Percentiles rank a stretch among this genome's conserved stretches.
phyloP scores from a whole-genome alignment of 2,113 vertebrate species.

The Ctenomys sociabilis region DNA sequence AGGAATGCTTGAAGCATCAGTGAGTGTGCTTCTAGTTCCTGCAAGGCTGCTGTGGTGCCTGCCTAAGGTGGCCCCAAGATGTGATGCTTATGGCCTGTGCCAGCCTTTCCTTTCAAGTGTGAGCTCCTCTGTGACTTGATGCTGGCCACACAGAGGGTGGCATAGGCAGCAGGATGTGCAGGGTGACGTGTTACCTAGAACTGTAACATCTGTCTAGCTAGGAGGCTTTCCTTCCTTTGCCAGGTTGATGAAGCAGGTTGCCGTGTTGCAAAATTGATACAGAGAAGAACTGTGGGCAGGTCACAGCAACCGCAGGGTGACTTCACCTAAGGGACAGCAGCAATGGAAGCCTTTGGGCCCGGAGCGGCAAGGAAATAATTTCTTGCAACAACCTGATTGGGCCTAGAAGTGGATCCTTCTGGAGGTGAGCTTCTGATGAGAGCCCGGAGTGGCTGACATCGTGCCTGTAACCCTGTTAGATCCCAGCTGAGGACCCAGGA shows the following conservation, averaged over 20 bases:
- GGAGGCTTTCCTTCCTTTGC: not conserved
- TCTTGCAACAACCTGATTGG: not conserved
- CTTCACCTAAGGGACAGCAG: not conserved
- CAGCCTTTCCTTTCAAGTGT: not conserved
- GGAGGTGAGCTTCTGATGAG: not conserved
- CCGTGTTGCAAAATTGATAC: not conserved
- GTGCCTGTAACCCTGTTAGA: not conserved
- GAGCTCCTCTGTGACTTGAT: not conserved
- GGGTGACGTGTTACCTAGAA: not conserved
- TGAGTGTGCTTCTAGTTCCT: not conserved
- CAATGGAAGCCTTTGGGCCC: not conserved
- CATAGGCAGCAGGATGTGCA: not conserved
- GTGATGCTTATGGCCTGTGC: not conserved
- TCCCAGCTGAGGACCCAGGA: not conserved
- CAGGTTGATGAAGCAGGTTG: not conserved
- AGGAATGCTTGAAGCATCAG: not conserved
- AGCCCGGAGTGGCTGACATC: not conserved
- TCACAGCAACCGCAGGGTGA: not conserved
- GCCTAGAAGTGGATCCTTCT: not conserved
- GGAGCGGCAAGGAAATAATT: not conserved
- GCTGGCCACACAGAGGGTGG: not conserved
- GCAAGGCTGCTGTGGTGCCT: not conserved
- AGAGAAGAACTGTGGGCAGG: not conserved
- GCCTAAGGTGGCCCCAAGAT: not conserved
- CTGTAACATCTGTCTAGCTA: not conserved